Evolutionary conservation across 1,140 invertebrate species (phyloP), one percentile per base, ranked within the genome.

Genomic region (Drosophila oshimai): DNA sequence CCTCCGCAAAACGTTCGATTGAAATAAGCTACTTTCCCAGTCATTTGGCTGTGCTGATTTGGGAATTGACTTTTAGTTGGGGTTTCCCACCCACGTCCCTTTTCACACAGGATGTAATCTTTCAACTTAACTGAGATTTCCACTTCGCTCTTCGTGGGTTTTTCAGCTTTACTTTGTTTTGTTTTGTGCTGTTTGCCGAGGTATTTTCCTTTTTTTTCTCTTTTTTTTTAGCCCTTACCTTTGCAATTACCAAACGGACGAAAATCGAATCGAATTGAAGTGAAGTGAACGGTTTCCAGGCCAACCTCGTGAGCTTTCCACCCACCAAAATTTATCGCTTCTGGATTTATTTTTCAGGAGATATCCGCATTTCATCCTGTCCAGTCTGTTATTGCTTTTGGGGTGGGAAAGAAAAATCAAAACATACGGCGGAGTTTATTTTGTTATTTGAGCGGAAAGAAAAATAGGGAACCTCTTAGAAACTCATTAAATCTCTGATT

Each of bases 11-110:
- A 69, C 62, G 61, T 65, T 69, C 80, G 81, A 87, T 86, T 87
- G 81, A 87, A 87, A 77, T 81, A 87, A 87, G 81, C 76, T 74
- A 80, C 81, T 87, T 87, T 69, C 47, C 34, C 53, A 45, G 34
- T 60, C 57, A 58, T 41, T 42, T 47, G 22, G 20, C 54, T 58
- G 28, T 81, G 62, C 69, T 74, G 81, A 81, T 81, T 77, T 77
- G 81, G 81, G 76, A 87, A 87, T 87, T 77, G 81, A 77, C 73
- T 87, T 87, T 81, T 70, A 72, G 65, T 86, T 69, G 65, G 50
- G 76, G 65, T 44, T 74, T 15, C 15, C 28, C 33, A 6, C 50
- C 67, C 41, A 61, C 46, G 41, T 34, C 37, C 31, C 22, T 10
- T 10, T 24, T 42, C 41, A 20, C 44, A 64, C 67, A 64, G 74